A percentile compares a stretch with the other conserved stretches of the same genome.
These are phyloP conservation scores for Lates calcarifer DNA, from an alignment of 2,113 vertebrate genomes.

Conservation along the genomic window DNA sequence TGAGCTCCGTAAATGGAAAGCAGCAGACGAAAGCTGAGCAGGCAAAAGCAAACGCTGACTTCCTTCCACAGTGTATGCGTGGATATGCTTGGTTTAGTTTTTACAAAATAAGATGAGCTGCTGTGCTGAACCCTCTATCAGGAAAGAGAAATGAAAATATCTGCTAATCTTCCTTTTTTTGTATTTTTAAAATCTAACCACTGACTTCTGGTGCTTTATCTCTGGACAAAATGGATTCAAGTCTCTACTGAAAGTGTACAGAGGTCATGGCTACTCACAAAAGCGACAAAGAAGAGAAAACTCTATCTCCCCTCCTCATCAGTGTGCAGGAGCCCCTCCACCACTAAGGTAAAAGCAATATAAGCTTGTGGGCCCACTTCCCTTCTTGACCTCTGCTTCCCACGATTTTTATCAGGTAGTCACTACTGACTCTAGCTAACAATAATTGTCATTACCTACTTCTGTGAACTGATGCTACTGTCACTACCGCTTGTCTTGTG, in stretches of 20 bases:
- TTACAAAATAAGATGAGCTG: conserved; percentile 7
- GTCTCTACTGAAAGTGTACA: background rate
- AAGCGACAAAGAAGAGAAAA: background rate
- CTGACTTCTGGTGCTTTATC: conserved; percentile 12
- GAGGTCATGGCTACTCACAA: conserved; percentile 17
- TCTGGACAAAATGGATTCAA: background rate
- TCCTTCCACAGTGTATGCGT: conserved; percentile 17
- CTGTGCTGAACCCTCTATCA: background rate
- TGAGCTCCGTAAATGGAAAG: conserved; percentile 9
- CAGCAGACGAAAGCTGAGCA: background rate
- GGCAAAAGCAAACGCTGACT: conserved; percentile 23
- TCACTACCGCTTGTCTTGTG: conserved; percentile 9
- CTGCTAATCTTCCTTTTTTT: conserved; percentile 1
- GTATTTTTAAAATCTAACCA: background rate
- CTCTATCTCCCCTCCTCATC: conserved; percentile 6
- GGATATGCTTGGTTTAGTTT: conserved; percentile 1
- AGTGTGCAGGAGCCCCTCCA: background rate
- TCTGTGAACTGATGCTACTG: conserved; percentile 43
- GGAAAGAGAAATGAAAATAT: conserved; percentile 30
- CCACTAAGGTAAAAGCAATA: conserved; percentile 10
- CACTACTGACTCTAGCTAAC: conserved; percentile 22
- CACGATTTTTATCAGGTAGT: conserved; percentile 32
- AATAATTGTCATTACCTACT: conserved; percentile 33
- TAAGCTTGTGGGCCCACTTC: conserved; percentile 32
- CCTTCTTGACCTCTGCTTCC: conserved; percentile 55